Conservation (phyloP, 2,888 invertebrate species). For the Agonum fuliginosum region DNA sequence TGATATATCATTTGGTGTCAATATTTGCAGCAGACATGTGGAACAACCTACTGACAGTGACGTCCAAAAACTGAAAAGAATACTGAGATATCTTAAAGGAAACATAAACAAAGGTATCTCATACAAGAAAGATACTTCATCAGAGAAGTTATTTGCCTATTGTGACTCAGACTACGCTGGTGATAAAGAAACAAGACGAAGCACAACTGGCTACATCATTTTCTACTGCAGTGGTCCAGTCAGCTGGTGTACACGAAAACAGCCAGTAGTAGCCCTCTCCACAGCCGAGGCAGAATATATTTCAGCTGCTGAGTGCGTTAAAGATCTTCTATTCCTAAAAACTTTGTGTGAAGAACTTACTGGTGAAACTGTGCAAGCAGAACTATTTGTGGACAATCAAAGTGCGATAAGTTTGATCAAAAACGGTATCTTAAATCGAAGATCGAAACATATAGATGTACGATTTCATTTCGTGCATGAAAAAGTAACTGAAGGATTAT, state of each 20-base stretch:
- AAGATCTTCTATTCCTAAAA: constrained; percentile 63
- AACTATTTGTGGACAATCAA: constrained; percentile 60
- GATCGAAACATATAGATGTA: constrained; percentile 63
- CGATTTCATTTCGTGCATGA: constrained; percentile 60
- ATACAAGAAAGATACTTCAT: neutral
- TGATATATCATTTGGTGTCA: constrained; percentile 4
- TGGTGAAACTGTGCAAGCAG: neutral
- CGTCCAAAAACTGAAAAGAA: neutral
- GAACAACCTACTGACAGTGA: neutral
- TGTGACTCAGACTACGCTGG: constrained; percentile 62
- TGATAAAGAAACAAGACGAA: constrained; percentile 61
- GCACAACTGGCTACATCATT: constrained; percentile 61
- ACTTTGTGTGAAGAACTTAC: constrained; percentile 60
- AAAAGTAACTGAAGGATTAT: constrained; percentile 55
- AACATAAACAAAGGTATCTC: neutral
- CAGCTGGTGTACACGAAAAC: constrained; percentile 61
- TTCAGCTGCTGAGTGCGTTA: constrained; percentile 48
- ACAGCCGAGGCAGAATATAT: constrained; percentile 65
- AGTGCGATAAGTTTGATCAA: constrained; percentile 61
- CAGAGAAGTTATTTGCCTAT: constrained; percentile 53
- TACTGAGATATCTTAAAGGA: neutral
- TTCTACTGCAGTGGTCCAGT: constrained; percentile 60
- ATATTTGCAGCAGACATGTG: neutral
- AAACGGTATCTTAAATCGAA: constrained; percentile 55
- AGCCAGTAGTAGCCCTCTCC: constrained; percentile 61